phyloP scores from a whole-genome alignment of 2,888 invertebrate species.

The Lepidocyrtoides sp. region DNA sequence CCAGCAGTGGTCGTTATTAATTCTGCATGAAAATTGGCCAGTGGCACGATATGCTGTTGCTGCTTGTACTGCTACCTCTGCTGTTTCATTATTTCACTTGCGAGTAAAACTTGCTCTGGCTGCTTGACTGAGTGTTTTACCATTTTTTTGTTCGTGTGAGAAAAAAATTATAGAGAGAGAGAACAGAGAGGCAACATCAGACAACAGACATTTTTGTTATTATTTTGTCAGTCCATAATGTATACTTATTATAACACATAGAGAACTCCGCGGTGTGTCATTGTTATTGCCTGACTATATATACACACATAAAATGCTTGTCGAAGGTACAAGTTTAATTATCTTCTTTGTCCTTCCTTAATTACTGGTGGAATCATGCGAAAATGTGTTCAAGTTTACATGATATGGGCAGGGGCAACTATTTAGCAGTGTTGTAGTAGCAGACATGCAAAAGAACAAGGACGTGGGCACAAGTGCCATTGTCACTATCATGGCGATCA shows the following conservation, averaged over 20 bases:
- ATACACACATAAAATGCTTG: too few species aligned
- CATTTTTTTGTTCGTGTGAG: conserved; percentile 18
- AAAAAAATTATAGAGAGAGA: too few species aligned
- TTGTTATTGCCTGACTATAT: too few species aligned
- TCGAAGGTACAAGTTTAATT: conserved; percentile 24
- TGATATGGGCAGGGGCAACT: not conserved
- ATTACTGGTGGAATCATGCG: conserved; percentile 12
- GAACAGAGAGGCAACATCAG: not conserved
- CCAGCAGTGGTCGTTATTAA: conserved; percentile 55
- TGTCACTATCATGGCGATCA: not conserved
- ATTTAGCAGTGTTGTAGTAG: not conserved
- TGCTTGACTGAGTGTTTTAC: not conserved
- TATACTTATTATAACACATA: too few species aligned
- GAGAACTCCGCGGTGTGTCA: too few species aligned
- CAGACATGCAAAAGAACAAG: not conserved
- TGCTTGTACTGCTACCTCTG: not conserved
- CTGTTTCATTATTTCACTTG: not conserved
- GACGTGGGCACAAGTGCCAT: not conserved
- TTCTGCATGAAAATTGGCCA: conserved; percentile 64
- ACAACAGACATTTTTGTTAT: conserved; percentile 13
- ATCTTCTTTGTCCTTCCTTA: conserved; percentile 35
- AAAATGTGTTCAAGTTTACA: not conserved
- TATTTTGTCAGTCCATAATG: too few species aligned
- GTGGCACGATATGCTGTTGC: conserved; percentile 63
- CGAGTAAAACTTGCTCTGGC: not conserved